These are phyloP conservation scores for Tinamus guttatus DNA, from an alignment of 2,113 vertebrate species.

Conservation along the genomic window DNA sequence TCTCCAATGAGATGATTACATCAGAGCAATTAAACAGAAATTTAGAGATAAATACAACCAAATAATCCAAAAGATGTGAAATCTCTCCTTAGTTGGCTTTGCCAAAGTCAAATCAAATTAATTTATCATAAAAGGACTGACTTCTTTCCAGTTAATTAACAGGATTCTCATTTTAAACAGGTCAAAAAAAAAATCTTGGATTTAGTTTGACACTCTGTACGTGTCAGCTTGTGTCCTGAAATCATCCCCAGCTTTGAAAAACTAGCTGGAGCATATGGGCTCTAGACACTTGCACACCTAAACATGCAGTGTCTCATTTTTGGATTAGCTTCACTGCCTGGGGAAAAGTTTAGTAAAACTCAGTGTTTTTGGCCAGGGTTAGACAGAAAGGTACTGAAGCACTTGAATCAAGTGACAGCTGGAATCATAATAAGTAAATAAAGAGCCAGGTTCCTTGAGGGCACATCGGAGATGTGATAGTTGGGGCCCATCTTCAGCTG, in stretches of 20 bases:
- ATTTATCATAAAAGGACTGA: not conserved
- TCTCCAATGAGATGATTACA: not conserved
- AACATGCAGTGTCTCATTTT: not conserved
- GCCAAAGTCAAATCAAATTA: not conserved
- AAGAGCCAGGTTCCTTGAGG: not conserved
- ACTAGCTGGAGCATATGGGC: accelerated
- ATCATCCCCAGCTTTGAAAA: not conserved
- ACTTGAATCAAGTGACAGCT: not conserved
- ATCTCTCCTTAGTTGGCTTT: not conserved
- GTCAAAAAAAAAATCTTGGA: not conserved
- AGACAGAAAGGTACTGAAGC: not conserved
- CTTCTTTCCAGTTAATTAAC: not conserved
- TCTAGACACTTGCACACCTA: not conserved
- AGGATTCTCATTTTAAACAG: not conserved
- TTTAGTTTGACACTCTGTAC: not conserved
- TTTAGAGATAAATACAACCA: constrained; percentile 26
- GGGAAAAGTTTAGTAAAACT: not conserved
- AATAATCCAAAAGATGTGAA: not conserved
- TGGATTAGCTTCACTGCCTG: not conserved
- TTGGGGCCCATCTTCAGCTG: not conserved
- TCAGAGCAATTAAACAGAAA: constrained; percentile 17
- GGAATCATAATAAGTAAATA: not conserved
- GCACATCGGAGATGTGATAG: not conserved
- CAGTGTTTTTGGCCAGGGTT: not conserved
- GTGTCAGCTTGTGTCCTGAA: not conserved